phyloP scores from a whole-genome alignment of 2,113 vertebrate genomes.

The Sander vitreus region DNA sequence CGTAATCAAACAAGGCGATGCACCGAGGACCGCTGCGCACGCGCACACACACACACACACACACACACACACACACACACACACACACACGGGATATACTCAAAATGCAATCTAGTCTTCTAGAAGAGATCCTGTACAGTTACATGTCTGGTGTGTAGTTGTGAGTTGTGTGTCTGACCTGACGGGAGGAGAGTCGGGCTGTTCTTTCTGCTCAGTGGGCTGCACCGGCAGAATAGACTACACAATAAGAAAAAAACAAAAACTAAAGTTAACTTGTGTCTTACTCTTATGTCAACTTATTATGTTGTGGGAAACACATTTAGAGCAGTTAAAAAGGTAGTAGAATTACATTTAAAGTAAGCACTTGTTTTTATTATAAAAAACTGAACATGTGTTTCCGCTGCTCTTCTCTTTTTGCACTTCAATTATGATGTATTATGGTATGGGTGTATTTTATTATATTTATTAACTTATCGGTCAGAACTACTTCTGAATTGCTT shows the following conservation, averaged over 20 bases:
- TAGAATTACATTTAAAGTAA: too few relatives aligned
- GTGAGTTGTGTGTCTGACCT: conserved; percentile 60
- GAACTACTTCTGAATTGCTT: too few relatives aligned
- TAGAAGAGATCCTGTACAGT: fast-evolving
- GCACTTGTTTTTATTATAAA: too few relatives aligned
- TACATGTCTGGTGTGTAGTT: fast-evolving
- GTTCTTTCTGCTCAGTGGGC: conserved; percentile 75
- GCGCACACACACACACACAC: not conserved
- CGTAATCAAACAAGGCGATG: conserved; percentile 89
- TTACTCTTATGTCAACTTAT: too few relatives aligned
- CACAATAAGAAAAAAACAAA: not conserved
- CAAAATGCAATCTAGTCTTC: too few relatives aligned
- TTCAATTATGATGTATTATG: too few relatives aligned
- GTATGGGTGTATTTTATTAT: too few relatives aligned
- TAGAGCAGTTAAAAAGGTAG: too few relatives aligned
- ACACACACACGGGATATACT: not conserved
- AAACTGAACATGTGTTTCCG: too few relatives aligned
- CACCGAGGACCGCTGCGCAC: conserved; percentile 83
- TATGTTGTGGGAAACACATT: too few relatives aligned
- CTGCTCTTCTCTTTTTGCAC: too few relatives aligned
- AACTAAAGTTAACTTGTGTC: not conserved
- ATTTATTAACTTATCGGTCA: too few relatives aligned
- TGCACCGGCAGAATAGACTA: conserved; percentile 66
- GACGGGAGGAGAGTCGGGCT: conserved; percentile 67
- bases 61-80: not conserved